Evolutionary conservation across 1,140 invertebrate species (phyloP).

Genomic region (Camponotus vicinus): DNA sequence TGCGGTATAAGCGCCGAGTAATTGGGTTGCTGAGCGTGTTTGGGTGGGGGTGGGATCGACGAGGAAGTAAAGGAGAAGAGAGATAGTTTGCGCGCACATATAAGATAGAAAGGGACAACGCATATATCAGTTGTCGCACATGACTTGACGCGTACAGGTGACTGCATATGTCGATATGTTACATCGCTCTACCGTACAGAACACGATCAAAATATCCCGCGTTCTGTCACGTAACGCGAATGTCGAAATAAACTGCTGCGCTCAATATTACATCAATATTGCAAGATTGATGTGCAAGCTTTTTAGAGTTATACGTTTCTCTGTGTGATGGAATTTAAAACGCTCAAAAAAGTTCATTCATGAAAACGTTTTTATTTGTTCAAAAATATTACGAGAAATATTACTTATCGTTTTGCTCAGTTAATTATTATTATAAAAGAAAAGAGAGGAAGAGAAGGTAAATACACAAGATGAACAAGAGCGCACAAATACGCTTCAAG

Average conservation of each 20-base stretch:
- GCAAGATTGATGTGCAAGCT: slow-evolving; percentile 11
- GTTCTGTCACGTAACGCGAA: slow-evolving; percentile 34
- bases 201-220: slow-evolving; percentile 32
- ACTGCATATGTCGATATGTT: slow-evolving; percentile 51
- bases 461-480: background rate
- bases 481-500: too few relatives aligned
- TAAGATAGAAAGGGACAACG: slow-evolving; percentile 8
- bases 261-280: slow-evolving; percentile 1
- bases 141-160: slow-evolving; percentile 31
- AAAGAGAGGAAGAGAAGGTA: background rate
- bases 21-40: slow-evolving; percentile 50
- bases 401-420: too few relatives aligned
- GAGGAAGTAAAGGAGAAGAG: background rate
- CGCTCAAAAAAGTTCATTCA: background rate
- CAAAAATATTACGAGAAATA: background rate
- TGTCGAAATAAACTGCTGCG: slow-evolving; percentile 28
- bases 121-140: slow-evolving; percentile 42
- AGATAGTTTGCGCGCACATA: background rate
- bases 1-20: slow-evolving; percentile 64
- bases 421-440: slow-evolving; percentile 7
- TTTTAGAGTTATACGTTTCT: background rate
- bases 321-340: background rate
- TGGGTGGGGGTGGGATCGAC: background rate
- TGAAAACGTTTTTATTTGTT: background rate
- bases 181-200: slow-evolving; percentile 18